Conservation (phyloP, 2,797 vertebrate species). For the Vireo griseus region DNA sequence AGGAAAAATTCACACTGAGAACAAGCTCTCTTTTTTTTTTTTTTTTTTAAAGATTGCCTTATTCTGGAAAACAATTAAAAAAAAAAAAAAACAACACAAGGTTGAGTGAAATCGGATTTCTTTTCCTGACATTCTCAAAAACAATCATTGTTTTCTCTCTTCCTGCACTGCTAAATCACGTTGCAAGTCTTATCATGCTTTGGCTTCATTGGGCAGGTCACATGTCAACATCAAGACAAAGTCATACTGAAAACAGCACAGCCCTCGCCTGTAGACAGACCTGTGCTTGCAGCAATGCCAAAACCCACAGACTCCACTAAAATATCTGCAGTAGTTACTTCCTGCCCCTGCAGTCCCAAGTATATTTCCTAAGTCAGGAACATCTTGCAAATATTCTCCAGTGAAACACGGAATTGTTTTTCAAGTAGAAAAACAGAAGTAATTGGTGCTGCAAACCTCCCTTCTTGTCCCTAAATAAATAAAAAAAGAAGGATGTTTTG, state of each 20-base stretch:
- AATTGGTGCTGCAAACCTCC: not conserved
- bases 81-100: not conserved
- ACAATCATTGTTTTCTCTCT: conserved; percentile 58
- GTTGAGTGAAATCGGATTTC: not conserved
- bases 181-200: conserved; percentile 7
- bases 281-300: not conserved
- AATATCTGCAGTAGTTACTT: not conserved
- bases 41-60: not conserved
- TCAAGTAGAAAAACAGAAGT: not conserved
- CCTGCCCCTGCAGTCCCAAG: not conserved
- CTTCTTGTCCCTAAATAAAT: not conserved
- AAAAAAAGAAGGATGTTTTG: not conserved
- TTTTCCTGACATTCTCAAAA: conserved; percentile 45
- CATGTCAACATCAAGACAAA: conserved; percentile 34
- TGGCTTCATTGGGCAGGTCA: not conserved
- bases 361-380: not conserved
- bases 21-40: not conserved
- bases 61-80: not conserved
- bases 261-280: not conserved
- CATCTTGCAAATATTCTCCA: not conserved
- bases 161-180: conserved; percentile 21
- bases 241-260: not conserved
- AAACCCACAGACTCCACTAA: not conserved
- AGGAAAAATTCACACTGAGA: conserved; percentile 30
- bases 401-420: not conserved